Evolutionary conservation across 2,113 vertebrate genomes (phyloP), one percentile per base, ranked within the genome.

Genomic region (Aleadryas rufinucha): DNA sequence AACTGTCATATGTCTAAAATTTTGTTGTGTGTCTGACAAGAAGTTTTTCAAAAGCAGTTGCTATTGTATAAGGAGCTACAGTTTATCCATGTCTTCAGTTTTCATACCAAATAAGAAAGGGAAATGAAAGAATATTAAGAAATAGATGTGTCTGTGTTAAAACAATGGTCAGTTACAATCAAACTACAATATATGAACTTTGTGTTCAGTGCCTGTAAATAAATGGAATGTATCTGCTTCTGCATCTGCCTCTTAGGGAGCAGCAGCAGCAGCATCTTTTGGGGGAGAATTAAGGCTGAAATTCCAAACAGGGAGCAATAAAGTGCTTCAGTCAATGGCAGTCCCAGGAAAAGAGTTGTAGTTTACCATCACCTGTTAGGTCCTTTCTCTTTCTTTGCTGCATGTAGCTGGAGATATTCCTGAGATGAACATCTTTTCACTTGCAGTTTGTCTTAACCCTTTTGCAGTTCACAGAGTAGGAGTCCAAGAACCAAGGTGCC

Each of bases 401-500:
- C 18, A 30, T 33, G 6, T 45, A 77, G 50, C 22, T 75, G 42
- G 53, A 78, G 47, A 24, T 64, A 31, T 61, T 92, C 19, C 20
- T 4, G 1, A 53, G 37, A 11, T 10, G 1, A 76, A 21, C 12
- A 33, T 75, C 18, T 83, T 63, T 66, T 69, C 16, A 16, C 26
- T 61, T 94, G 42, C 18, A 26, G 8, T 30, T 23, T 81, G 7
- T 49, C 44, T 23, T 84, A 13, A 33, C 6, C 6, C 27, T 70
- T 57, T 15, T 0, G 1, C 24, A 44, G 41, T 50, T 92, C 9
- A n/a, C 12, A 54, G 56, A 45, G 4, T 27, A 50, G 44, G 21
- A 60, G 14, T 72, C 39, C 2, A 2, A 27, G 23, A 45, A 12
- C 39, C 1, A 0, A 11, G 17, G 28, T 37, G 31, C 41, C 35